phyloP scores from a whole-genome alignment of 1,140 invertebrate species.

The Trachelipus rathkii region DNA sequence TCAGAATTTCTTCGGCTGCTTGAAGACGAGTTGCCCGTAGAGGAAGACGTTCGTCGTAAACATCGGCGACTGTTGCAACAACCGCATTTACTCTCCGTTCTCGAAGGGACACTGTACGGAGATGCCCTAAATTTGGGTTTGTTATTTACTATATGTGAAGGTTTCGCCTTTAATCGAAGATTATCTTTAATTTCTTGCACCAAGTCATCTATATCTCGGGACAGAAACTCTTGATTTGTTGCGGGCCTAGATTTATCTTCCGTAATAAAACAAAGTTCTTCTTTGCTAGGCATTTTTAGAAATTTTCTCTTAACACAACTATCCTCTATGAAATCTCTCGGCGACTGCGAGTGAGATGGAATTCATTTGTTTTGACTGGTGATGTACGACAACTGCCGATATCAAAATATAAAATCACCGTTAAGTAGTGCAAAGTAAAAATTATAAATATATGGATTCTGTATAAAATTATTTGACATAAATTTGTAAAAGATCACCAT shows the following conservation, averaged over 20 bases:
- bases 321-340: not conserved
- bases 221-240: slow-evolving; percentile 53
- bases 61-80: slow-evolving; percentile 43
- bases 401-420: no score
- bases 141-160: slow-evolving; percentile 50
- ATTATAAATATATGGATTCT: no score
- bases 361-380: slow-evolving; percentile 1
- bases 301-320: not conserved
- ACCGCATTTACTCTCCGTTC: slow-evolving; percentile 47
- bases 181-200: slow-evolving; percentile 68
- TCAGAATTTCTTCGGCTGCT: slow-evolving; percentile 50
- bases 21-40: slow-evolving; percentile 23
- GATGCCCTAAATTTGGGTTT: slow-evolving; percentile 56
- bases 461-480: no score
- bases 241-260: slow-evolving; percentile 37
- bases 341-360: not conserved
- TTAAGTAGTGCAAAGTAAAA: no score
- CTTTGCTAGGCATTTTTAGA: slow-evolving; percentile 50
- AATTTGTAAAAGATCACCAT: no score
- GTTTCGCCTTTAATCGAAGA: slow-evolving; percentile 55
- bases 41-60: slow-evolving; percentile 32
- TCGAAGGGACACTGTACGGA: slow-evolving; percentile 59
- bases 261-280: slow-evolving; percentile 48
- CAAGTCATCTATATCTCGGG: slow-evolving; percentile 61
- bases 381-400: not conserved